Evolutionary conservation across 2,797 vertebrate species (phyloP).

Genomic region (Chrysocyon brachyurus): DNA sequence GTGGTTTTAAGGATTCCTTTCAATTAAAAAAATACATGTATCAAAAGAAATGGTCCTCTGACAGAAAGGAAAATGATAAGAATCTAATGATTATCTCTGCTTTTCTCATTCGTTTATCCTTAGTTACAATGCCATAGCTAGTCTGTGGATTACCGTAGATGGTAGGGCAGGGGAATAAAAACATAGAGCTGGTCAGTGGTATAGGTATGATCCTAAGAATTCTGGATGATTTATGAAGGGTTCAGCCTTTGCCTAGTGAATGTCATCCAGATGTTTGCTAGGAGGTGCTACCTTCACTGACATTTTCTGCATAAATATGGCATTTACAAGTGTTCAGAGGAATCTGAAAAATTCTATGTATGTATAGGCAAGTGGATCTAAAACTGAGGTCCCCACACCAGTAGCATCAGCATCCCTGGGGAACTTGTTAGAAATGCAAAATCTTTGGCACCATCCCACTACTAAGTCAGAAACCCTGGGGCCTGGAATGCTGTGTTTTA

Average conservation of each 20-base stretch:
- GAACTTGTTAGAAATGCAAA: not conserved
- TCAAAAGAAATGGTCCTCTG: not conserved
- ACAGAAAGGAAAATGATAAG: not conserved
- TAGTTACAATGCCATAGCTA: not conserved
- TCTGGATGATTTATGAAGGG: not conserved
- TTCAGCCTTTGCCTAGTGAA: not conserved
- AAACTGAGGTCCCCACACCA: not conserved
- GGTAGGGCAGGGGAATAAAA: not conserved
- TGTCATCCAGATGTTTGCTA: not conserved
- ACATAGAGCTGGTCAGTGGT: not conserved
- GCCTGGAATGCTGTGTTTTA: not conserved
- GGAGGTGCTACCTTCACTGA: not conserved
- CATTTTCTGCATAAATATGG: not conserved
- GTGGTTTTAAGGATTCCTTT: slow-evolving; percentile 80
- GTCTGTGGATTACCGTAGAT: rapidly evolving
- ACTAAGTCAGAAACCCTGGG: not conserved
- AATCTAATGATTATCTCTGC: not conserved
- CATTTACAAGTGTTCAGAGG: not conserved
- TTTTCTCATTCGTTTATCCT: not conserved
- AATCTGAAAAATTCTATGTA: not conserved
- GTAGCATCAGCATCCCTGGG: not conserved
- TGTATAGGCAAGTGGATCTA: not conserved
- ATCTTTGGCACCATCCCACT: rapidly evolving
- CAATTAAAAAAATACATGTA: not conserved
- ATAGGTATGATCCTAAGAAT: not conserved